These are phyloP conservation scores for Alexandromys fortis DNA, from an alignment of 2,113 vertebrate genomes.

Conservation along the genomic window DNA sequence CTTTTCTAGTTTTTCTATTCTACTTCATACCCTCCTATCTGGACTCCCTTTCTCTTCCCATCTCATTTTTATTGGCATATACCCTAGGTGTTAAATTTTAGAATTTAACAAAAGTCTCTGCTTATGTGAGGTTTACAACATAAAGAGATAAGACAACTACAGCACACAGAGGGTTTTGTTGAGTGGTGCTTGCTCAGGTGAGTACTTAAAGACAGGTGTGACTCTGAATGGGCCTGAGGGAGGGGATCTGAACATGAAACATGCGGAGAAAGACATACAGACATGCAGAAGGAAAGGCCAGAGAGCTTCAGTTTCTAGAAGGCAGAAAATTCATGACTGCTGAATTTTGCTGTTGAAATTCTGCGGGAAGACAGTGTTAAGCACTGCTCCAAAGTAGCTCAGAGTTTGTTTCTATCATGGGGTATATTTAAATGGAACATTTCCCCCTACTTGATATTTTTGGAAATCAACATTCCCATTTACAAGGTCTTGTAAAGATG, in stretches of 20 bases:
- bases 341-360: constrained; percentile 62
- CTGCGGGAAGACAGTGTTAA: constrained; percentile 57
- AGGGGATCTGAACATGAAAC: not conserved
- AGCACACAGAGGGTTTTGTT: not conserved
- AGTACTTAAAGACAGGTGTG: not conserved
- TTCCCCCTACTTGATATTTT: constrained; percentile 23
- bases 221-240: not conserved
- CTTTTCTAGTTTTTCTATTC: not conserved
- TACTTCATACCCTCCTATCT: not conserved
- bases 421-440: constrained; percentile 61
- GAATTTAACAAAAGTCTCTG: constrained; percentile 31
- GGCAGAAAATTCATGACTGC: constrained; percentile 19
- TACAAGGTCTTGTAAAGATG: constrained; percentile 52
- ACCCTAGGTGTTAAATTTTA: not conserved
- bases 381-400: constrained; percentile 42
- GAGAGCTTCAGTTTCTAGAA: not conserved
- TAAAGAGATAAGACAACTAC: not conserved
- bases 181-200: not conserved
- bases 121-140: not conserved
- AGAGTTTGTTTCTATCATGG: constrained; percentile 33
- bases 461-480: constrained; percentile 67
- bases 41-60: not conserved
- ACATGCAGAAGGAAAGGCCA: not conserved
- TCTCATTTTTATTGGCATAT: not conserved
- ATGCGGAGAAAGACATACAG: not conserved